Conservation (phyloP, 2,113 vertebrate genomes). For the Gnathonemus longibarbis region DNA sequence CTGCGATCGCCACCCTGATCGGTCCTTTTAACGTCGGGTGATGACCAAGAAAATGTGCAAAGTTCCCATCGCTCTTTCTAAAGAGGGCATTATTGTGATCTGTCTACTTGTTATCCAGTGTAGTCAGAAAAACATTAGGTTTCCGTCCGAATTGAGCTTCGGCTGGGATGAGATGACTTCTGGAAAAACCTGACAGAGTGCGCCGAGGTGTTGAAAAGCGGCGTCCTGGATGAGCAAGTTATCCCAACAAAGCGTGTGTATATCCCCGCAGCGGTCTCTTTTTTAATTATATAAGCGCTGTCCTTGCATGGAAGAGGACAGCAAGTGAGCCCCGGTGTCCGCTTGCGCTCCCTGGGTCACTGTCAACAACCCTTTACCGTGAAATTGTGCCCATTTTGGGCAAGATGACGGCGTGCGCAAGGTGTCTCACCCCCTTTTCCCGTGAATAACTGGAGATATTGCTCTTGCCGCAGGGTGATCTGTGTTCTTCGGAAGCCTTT, state of each 20-base stretch:
- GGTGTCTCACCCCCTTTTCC: not conserved
- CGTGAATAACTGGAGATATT: not conserved
- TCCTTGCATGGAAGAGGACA: not conserved
- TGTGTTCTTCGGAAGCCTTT: conserved; percentile 7
- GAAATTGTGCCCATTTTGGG: not conserved
- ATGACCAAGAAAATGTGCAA: conserved; percentile 21
- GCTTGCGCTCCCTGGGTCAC: not conserved
- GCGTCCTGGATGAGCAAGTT: conserved; percentile 1
- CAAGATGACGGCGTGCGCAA: not conserved
- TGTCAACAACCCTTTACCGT: conserved; percentile 5
- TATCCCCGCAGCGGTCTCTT: not conserved
- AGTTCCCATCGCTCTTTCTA: conserved; percentile 25
- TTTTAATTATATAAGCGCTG: not conserved
- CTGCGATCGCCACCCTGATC: not conserved
- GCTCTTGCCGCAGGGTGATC: not conserved
- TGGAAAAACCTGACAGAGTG: not conserved
- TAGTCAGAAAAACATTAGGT: not conserved
- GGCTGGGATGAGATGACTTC: not conserved
- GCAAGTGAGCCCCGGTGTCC: not conserved
- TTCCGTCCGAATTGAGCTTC: not conserved
- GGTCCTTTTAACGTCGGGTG: conserved; percentile 16
- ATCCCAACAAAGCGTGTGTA: conserved; percentile 1
- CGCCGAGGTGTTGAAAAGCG: too few relatives aligned
- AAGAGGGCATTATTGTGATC: not conserved
- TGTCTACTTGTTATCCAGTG: not conserved